Percentiles rank a stretch among this genome's conserved stretches.
These are phyloP conservation scores for Herpetotheres cachinnans DNA, from an alignment of 2,113 vertebrate genomes.

Conservation along the genomic window DNA sequence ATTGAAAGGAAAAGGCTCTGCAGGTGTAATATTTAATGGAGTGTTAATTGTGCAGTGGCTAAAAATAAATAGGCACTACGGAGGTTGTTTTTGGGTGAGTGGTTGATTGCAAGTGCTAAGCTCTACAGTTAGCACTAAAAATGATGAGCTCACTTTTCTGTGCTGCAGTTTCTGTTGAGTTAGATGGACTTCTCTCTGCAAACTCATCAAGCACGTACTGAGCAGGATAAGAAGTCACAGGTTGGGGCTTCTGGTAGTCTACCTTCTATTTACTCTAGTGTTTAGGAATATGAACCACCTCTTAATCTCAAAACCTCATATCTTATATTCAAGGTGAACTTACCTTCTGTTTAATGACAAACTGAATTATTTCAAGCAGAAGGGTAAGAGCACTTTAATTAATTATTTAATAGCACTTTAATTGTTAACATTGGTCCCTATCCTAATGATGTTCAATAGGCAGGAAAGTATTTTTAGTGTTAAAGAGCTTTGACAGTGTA, in stretches of 20 bases:
- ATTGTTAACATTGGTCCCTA: neutral
- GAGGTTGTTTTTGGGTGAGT: slow-evolving; percentile 2
- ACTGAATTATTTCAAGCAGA: neutral
- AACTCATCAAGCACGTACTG: neutral
- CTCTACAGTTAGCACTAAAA: slow-evolving; percentile 17
- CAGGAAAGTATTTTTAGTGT: neutral
- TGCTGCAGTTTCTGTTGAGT: neutral
- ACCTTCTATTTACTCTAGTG: neutral
- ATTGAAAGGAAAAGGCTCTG: neutral
- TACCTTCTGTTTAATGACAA: neutral
- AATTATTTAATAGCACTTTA: neutral
- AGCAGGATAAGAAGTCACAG: neutral
- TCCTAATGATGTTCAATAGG: neutral
- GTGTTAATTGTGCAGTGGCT: slow-evolving; percentile 22
- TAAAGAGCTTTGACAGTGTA: neutral
- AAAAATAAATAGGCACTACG: slow-evolving; percentile 38
- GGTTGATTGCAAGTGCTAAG: slow-evolving; percentile 10
- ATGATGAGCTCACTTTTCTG: neutral
- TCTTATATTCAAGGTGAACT: neutral
- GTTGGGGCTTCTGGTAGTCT: neutral
- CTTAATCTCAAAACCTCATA: neutral
- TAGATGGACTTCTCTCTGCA: neutral
- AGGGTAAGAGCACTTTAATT: neutral
- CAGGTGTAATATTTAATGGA: slow-evolving; percentile 30
- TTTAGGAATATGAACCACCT: neutral